Evolutionary conservation across 2,797 vertebrate species (phyloP).

Genomic region (Lagorchestes hirsutus): DNA sequence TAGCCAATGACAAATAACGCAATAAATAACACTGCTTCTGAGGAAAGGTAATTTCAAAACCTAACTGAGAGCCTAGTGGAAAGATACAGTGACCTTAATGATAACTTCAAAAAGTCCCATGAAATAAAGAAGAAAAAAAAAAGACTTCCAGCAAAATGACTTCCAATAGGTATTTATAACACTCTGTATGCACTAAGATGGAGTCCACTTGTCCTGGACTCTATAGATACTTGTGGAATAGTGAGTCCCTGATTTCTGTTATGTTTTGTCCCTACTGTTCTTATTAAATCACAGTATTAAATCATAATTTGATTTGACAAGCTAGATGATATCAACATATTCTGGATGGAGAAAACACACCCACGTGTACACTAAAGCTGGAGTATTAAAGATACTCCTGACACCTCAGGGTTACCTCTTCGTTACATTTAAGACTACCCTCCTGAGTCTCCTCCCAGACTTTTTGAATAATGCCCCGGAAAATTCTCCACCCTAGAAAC

Average conservation of each 20-base stretch:
- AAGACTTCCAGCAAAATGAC: too few species aligned
- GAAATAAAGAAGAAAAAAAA: not conserved
- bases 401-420: not conserved
- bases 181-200: not conserved
- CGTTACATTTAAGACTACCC: not conserved
- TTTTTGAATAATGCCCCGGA: not conserved
- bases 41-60: too few species aligned
- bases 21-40: too few species aligned
- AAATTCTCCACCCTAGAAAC: not conserved
- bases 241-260: not conserved
- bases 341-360: not conserved
- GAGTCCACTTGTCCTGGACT: not conserved
- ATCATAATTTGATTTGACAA: not conserved
- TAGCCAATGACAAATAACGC: not conserved
- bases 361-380: not conserved
- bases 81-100: too few species aligned
- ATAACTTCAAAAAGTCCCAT: not conserved
- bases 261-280: not conserved
- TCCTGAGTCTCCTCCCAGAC: not conserved
- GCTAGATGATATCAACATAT: not conserved
- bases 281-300: not conserved
- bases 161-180: not conserved
- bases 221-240: not conserved
- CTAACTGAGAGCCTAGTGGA: too few species aligned
- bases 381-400: not conserved